These are phyloP conservation scores for Holothuria leucospilota DNA, from an alignment of 53 echinoderm and acorn worm species.

Conservation along the genomic window DNA sequence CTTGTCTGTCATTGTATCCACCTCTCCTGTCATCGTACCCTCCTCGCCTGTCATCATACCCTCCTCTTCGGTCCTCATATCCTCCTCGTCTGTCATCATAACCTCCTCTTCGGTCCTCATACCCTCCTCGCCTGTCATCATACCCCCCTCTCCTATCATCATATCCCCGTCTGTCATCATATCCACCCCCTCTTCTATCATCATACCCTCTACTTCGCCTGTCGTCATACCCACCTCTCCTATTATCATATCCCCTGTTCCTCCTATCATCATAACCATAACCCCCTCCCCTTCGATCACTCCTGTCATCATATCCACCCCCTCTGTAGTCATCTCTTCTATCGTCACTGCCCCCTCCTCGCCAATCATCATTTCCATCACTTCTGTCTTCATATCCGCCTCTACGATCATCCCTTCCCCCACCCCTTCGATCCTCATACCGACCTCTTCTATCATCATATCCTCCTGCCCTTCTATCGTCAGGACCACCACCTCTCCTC, in stretches of 20 bases:
- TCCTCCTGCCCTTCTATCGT: conserved; percentile 1
- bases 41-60: neutral
- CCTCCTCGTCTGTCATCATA: conserved; percentile 54
- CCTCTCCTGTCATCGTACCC: conserved; percentile 16
- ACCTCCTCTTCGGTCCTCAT: conserved; percentile 58
- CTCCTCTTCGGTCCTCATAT: conserved; percentile 34
- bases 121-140: conserved; percentile 61
- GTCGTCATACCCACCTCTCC: conserved; percentile 51
- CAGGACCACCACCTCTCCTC: conserved; percentile 18
- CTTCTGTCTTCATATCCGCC: conserved; percentile 44
- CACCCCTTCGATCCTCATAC: conserved; percentile 17
- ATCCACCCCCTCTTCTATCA: conserved; percentile 59
- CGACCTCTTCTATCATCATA: conserved; percentile 6
- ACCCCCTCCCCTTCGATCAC: conserved; percentile 26
- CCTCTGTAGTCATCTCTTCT: conserved; percentile 36
- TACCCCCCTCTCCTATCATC: conserved; percentile 48
- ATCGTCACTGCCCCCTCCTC: conserved; percentile 10
- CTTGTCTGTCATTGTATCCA: conserved; percentile 46
- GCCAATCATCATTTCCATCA: conserved; percentile 34
- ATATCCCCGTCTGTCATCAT: conserved; percentile 42
- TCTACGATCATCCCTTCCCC: conserved; percentile 30
- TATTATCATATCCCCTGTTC: conserved; percentile 29
- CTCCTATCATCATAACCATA: conserved; percentile 32
- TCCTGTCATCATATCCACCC: conserved; percentile 46
- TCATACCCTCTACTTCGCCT: conserved; percentile 61